Base-by-base conservation (phyloP, 2,888 invertebrate species). In the Ennomos quercinarius region DNA sequence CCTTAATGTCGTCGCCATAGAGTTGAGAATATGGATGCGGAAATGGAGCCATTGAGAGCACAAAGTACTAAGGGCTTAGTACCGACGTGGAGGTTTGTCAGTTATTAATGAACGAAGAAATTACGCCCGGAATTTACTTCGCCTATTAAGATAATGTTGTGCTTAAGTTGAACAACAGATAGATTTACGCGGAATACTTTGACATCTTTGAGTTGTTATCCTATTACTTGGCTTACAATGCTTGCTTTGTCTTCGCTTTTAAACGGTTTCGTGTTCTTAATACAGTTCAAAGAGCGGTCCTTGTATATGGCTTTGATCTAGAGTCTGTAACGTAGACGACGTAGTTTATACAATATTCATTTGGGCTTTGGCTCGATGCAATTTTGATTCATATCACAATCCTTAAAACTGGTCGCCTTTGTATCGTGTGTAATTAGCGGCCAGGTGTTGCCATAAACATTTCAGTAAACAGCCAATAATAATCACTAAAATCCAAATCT, bases 91-190 rank as follows among this genome's bases (percentile, higher is more conserved):
- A 80, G 80, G 78, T 84, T 79, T 83, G 83, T 84, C 83, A 78
- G 80, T 73, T 84, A 84, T 84, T 83, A 84, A 86, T 86, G 83
- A 83, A 78, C 73, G 76, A 67, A 77, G 80, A 82, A 78, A 83
- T 84, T 83, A 79, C 75, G 68, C 67, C 53, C 68, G 74, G 74
- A 76, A 76, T 82, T 81, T 76, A 72, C 76, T 77, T 62, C 68
- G 71, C 70, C 70, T 76, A 73, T 76, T 81, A 72, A 74, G 76
- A 76, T 77, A 70, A 76, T 74, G 73, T 74, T 78, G 72, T 80
- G 72, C 78, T 78, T 70, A 68, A 59, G 61, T 63, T 57, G 47
- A 57, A 64, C 63, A 60, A 65, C 60, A 56, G 64, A 64, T 65
- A 62, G 61, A 52, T 62, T 60, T 51, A 55, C 59, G 46, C 49